Conservation (phyloP, 1,140 invertebrate species). For the Carcinoscorpius rotundicauda region DNA sequence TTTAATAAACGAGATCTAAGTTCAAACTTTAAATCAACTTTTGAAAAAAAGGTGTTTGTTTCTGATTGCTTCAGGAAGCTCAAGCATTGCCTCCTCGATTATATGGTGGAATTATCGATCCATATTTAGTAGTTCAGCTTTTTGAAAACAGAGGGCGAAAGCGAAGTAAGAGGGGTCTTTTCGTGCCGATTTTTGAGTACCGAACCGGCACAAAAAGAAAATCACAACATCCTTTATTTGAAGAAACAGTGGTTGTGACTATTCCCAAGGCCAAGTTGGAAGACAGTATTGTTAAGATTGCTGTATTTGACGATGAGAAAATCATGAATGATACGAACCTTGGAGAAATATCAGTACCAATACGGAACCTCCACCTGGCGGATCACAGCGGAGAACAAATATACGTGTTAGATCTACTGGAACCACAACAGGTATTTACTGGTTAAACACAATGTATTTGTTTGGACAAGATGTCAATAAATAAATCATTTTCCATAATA, state of each 20-base stretch:
- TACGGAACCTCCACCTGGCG: conserved; percentile 8
- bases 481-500: no score
- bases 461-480: no score
- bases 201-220: conserved; percentile 21
- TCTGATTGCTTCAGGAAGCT: conserved; percentile 14
- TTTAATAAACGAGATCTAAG: no score
- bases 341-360: conserved; percentile 22
- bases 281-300: conserved; percentile 21
- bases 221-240: conserved; percentile 23
- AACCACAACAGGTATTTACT: conserved; percentile 15
- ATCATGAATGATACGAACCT: conserved; percentile 26
- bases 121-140: conserved; percentile 17
- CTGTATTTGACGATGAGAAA: conserved; percentile 25
- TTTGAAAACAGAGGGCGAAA: conserved; percentile 17
- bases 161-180: conserved; percentile 10
- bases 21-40: no score
- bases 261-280: conserved; percentile 22
- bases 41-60: no score
- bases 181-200: conserved; percentile 15
- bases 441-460: no score
- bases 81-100: conserved; percentile 18
- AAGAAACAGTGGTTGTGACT: conserved; percentile 22
- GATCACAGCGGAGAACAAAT: conserved; percentile 8
- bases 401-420: conserved; percentile 16
- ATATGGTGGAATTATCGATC: conserved; percentile 22